Conservation (phyloP, 2,888 invertebrate species). For the Drosophila koepferae region DNA sequence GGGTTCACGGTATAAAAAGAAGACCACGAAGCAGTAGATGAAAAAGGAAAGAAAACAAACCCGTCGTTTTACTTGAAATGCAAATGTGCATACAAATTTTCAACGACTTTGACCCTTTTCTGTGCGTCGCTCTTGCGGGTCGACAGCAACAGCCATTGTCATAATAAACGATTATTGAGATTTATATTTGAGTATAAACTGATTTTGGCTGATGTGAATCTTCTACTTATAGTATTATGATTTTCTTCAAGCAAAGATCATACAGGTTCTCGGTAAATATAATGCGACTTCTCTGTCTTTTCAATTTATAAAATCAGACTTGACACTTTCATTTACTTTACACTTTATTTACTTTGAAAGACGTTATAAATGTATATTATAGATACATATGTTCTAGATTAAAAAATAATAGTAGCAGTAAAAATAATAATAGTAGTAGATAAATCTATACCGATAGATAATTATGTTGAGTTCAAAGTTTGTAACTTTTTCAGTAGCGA, state of each 20-base stretch:
- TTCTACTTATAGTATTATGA: slow-evolving; percentile 39
- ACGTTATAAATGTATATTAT: background rate
- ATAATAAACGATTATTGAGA: slow-evolving; percentile 84
- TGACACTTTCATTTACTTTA: background rate
- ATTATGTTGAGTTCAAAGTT: slow-evolving; percentile 35
- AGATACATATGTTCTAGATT: background rate
- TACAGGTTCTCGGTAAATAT: background rate
- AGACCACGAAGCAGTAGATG: background rate
- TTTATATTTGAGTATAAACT: slow-evolving; percentile 80
- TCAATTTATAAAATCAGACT: background rate
- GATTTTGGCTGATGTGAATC: slow-evolving; percentile 70
- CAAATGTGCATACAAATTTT: slow-evolving; percentile 71
- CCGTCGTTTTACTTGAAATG: slow-evolving; percentile 19
- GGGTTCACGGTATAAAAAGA: too few species aligned
- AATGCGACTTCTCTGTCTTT: background rate
- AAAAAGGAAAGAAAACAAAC: background rate
- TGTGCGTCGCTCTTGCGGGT: background rate
- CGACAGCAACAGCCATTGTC: slow-evolving; percentile 57
- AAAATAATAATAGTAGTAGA: background rate
- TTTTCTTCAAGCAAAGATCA: slow-evolving; percentile 1
- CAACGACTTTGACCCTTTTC: slow-evolving; percentile 56
- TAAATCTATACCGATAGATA: background rate
- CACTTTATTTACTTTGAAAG: background rate
- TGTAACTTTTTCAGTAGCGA: slow-evolving; percentile 43
- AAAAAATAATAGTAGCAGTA: background rate